Evolutionary conservation across 92 coral and sea anemone genomes (phyloP).

Genomic region (Ricordea florida): DNA sequence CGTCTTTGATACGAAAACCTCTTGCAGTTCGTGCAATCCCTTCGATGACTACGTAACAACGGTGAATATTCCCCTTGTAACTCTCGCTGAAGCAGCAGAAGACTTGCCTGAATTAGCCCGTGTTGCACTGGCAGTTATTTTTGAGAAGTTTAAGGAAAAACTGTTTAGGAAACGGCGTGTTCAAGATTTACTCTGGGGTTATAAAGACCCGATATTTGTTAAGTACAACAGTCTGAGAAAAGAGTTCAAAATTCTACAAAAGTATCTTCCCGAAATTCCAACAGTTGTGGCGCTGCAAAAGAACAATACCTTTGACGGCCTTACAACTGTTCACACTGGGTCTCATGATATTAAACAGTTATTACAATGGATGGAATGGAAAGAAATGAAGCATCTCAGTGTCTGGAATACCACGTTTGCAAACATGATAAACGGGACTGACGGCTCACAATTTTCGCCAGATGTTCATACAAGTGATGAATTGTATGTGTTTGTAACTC

Average conservation of each 20-base stretch:
- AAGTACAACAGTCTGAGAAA: conserved; percentile 53
- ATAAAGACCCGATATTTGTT: conserved; percentile 74
- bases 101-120: conserved; percentile 25
- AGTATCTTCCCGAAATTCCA: conserved; percentile 57
- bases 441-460: conserved; percentile 92
- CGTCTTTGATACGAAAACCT: conserved; percentile 77
- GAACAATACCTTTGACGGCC: conserved; percentile 73
- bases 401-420: conserved; percentile 79
- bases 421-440: conserved; percentile 95
- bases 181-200: conserved; percentile 88
- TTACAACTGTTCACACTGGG: conserved; percentile 78
- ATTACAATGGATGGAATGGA: conserved; percentile 73
- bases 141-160: conserved; percentile 46
- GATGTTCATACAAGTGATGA: conserved; percentile 55
- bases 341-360: conserved; percentile 49
- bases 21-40: conserved; percentile 79
- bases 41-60: conserved; percentile 47
- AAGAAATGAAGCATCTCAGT: conserved; percentile 46
- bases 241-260: background rate
- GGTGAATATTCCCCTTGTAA: conserved; percentile 79
- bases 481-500: conserved; percentile 80
- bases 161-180: conserved; percentile 67
- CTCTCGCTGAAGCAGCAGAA: conserved; percentile 61
- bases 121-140: conserved; percentile 7
- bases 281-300: conserved; percentile 78